Evolutionary conservation across 2,888 invertebrate genomes (phyloP), one percentile per base, ranked within the genome.

Genomic region (Pseudococcus viburni): DNA sequence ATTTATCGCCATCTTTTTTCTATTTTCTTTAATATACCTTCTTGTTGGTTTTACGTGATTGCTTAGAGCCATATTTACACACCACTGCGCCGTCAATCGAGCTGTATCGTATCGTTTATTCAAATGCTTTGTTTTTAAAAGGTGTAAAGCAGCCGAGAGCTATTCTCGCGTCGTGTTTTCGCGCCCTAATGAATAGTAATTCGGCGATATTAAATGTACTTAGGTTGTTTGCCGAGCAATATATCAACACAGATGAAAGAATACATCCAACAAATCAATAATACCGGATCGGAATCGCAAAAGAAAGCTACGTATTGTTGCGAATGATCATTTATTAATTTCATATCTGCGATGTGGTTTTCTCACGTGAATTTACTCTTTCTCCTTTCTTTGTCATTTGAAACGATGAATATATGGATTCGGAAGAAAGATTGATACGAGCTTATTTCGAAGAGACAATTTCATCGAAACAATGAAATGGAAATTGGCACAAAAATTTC

Each of bases 101-200:
- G 59, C 19, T 19, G 26, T 33, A 33, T 33, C 26, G 7, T 6
- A 59, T n/a, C 59, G 19, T 59, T 59, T 59, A 59, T 59, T 59
- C 59, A 59, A 59, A 59, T 19, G 59, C 59, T 59, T 59, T 59
- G 59, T 59, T 59, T 59, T 59, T 33, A 33, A 59, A 59, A 59
- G 59, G 59, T 59, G 59, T 59, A 59, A 59, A 59, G 59, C 59
- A 59, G 59, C 59, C 59, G 59, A n/a, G 5, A 59, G 59, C 59
- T n/a, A 59, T 59, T 33, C 26, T 59, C 9, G 9, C 19, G 59
- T 59, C 59, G 59, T 59, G 59, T 59, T 59, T 19, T 59, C 59
- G 59, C 59, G 59, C 59, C 59, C 19, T 59, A 59, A 59, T 59
- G 59, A 59, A 59, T 59, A 59, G 59, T 59, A 59, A 59, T 59